Evolutionary conservation across 2,797 vertebrate species (phyloP).

Genomic region (Lepilemur septentrionalis): DNA sequence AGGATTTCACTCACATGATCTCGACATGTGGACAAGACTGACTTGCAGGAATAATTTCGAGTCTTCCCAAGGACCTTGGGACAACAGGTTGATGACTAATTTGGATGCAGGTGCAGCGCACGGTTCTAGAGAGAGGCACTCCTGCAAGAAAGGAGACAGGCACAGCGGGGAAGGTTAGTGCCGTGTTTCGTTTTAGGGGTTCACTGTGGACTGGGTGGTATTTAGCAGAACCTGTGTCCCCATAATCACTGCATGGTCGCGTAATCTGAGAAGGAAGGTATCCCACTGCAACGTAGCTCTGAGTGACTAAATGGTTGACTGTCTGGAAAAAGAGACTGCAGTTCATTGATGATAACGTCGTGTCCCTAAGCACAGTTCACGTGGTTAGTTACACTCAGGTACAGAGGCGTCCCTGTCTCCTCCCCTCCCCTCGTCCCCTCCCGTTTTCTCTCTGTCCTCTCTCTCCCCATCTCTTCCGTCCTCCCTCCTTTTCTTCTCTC

Average conservation of each 20-base stretch:
- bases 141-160: not conserved
- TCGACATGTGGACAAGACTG: conserved; percentile 35
- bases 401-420: not conserved
- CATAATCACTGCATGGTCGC: not conserved
- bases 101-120: conserved; percentile 15
- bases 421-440: not conserved
- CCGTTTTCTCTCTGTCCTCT: not conserved
- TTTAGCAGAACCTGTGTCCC: not conserved
- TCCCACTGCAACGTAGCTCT: not conserved
- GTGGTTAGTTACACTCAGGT: not conserved
- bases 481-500: not conserved
- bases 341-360: not conserved
- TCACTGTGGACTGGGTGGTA: not conserved
- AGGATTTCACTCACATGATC: conserved; percentile 68
- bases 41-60: conserved; percentile 63
- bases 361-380: not conserved
- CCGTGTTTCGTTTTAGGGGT: not conserved
- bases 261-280: not conserved
- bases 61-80: not conserved
- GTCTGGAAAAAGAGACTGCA: not conserved
- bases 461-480: not conserved
- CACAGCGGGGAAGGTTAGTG: not conserved
- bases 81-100: not conserved
- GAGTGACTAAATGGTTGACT: not conserved
- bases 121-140: not conserved